Base-by-base conservation (phyloP, 1,140 invertebrate genomes). In the Bathynomus jamesi region DNA sequence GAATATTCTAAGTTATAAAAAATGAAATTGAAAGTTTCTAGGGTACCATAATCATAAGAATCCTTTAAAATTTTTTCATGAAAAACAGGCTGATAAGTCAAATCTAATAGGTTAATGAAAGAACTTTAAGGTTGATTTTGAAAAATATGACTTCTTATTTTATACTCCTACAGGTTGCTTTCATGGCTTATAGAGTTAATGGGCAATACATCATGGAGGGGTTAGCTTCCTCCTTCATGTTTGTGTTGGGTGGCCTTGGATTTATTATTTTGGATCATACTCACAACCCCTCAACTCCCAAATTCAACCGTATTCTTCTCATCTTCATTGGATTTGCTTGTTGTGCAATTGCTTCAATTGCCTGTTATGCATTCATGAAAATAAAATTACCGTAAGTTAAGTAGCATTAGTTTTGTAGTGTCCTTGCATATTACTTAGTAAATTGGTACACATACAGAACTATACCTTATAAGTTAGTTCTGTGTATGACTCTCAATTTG, bases 171-270 rank as follows among this genome's bases (percentile, higher is more conserved):
- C 40, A 76, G 90, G 91, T 98, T 13, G 96, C 96, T 2, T 98
- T 99, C 81, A 97, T 99, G 95, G 95, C 95, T 0, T 97, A 98
- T 81, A 85, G 96, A 78, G 95, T 99, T 0, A 99, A 99, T 84
- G 96, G 95, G 0, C 96, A 99, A 82, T 99, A 98, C 80, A 99
- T 99, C 46, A 96, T 99, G 93, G 96, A 99, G 86, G 96, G 96
- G 0, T 83, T 99, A 69, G 96, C 96, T 13, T 94, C 95, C 28
- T 96, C 94, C 83, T 98, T 99, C 80, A 85, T 99, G 4, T 99
- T 99, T 82, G 95, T 94, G 0, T 85, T 98, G 60, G 96, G 96
- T 63, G 95, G 95, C 1, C 83, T 99, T 29, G 97, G 97, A 4
- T 98, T 99, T 83, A 94, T 99, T 10, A 91, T 99, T 71, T 83